Evolutionary conservation across 2,888 invertebrate genomes (phyloP).

Genomic region (Smittia aterrima): DNA sequence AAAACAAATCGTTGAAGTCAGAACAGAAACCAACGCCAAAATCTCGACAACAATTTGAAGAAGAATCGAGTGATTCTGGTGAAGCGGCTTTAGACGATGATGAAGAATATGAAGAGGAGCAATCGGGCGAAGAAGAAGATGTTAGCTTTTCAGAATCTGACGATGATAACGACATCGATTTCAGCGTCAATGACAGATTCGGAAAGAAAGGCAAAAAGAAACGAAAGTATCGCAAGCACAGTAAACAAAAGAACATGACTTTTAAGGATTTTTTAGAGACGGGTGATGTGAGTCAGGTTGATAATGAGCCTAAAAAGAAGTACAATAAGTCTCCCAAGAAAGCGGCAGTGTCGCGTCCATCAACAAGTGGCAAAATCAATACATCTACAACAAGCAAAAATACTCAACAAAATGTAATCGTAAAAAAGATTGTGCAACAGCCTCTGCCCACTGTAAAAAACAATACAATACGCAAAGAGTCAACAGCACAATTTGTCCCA

Average conservation of each 20-base stretch:
- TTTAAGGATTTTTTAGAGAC: conserved; percentile 45
- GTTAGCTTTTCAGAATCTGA: conserved; percentile 58
- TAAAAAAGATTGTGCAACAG: conserved; percentile 45
- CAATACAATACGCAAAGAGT: not conserved
- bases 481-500: not conserved
- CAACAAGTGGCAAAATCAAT: conserved; percentile 44
- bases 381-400: conserved; percentile 47
- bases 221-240: conserved; percentile 22
- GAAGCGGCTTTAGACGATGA: conserved; percentile 43
- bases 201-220: conserved; percentile 47
- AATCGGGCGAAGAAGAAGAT: conserved; percentile 56
- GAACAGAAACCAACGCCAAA: conserved; percentile 44
- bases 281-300: conserved; percentile 46
- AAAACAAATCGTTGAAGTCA: conserved; percentile 38
- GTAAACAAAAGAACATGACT: conserved; percentile 12
- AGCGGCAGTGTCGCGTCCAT: conserved; percentile 41
- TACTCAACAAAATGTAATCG: conserved; percentile 49
- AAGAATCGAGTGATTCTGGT: conserved; percentile 17
- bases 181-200: conserved; percentile 58
- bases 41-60: conserved; percentile 45
- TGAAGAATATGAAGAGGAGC: conserved; percentile 55
- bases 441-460: not conserved
- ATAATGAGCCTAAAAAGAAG: conserved; percentile 41
- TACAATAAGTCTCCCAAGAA: conserved; percentile 42
- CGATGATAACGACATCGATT: conserved; percentile 63